These are phyloP conservation scores for Amphipyra berbera DNA, from an alignment of 2,888 invertebrate genomes.

Conservation along the genomic window DNA sequence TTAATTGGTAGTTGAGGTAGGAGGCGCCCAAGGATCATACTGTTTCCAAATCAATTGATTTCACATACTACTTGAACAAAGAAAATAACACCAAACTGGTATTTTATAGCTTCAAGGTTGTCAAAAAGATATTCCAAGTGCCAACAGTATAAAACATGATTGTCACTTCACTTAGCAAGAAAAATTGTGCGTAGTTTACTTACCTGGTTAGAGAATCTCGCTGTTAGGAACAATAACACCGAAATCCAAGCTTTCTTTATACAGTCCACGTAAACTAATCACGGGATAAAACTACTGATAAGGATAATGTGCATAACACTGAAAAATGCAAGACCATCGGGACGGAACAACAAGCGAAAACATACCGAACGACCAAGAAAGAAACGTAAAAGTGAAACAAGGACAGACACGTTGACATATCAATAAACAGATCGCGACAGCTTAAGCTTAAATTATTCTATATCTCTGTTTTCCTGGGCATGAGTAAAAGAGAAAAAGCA, in stretches of 20 bases:
- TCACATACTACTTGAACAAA: conserved; percentile 70
- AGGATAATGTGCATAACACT: conserved; percentile 76
- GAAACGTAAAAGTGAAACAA: conserved; percentile 59
- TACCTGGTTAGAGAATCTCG: conserved; percentile 71
- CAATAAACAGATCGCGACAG: conserved; percentile 15
- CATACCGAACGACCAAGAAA: conserved; percentile 65
- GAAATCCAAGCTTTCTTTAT: conserved; percentile 71
- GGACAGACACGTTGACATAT: conserved; percentile 45
- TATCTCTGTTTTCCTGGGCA: conserved; percentile 29
- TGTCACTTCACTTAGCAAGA: conserved; percentile 77
- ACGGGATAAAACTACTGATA: conserved; percentile 71
- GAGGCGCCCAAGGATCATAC: conserved; percentile 14
- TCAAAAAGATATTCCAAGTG: conserved; percentile 75
- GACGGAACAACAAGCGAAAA: conserved; percentile 81
- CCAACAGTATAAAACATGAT: conserved; percentile 63
- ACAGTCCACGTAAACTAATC: conserved; percentile 69
- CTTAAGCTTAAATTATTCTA: conserved; percentile 44
- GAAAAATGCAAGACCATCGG: conserved; percentile 76
- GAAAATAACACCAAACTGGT: conserved; percentile 71
- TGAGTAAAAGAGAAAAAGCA: conserved; percentile 41
- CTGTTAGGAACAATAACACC: conserved; percentile 60
- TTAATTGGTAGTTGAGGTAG: conserved; percentile 14
- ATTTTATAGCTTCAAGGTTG: conserved; percentile 83
- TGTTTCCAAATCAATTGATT: conserved; percentile 29
- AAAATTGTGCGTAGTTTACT: conserved; percentile 81